These are phyloP conservation scores for Branchellion lobata DNA, from an alignment of 2,888 invertebrate species.

Conservation along the genomic window DNA sequence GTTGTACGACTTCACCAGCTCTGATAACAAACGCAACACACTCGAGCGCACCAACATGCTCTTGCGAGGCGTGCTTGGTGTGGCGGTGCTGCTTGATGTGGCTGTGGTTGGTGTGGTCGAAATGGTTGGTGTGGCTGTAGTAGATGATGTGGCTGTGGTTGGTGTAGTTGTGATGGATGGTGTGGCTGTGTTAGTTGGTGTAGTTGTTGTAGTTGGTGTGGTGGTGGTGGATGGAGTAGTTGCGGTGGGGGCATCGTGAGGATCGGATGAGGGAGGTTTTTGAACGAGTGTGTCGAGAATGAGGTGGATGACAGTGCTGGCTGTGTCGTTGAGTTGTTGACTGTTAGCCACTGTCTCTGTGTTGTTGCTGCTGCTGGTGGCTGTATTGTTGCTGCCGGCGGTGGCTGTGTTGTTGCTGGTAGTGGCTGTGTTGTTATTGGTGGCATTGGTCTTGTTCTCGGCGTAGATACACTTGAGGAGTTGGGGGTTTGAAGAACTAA, in stretches of 20 bases:
- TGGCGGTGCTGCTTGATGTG: neutral
- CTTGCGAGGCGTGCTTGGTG: constrained; percentile 50
- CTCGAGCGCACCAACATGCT: constrained; percentile 72
- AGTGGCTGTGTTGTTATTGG: neutral
- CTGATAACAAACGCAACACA: constrained; percentile 75
- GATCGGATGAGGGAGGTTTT: neutral
- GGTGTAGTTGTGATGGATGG: neutral
- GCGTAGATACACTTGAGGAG: constrained; percentile 62
- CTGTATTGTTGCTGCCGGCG: neutral
- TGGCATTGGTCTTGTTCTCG: neutral
- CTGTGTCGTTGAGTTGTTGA: neutral
- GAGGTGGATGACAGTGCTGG: constrained; percentile 2
- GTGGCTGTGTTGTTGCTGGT: neutral
- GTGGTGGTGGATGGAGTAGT: neutral
- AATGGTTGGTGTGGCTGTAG: neutral
- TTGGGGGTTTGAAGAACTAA: constrained; percentile 67
- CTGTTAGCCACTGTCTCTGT: neutral
- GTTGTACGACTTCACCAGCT: constrained; percentile 77
- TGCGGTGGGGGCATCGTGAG: neutral
- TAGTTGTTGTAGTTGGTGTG: constrained; percentile 64
- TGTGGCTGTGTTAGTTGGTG: constrained; percentile 41
- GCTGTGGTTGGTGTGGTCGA: neutral
- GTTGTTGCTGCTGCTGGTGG: constrained; percentile 8
- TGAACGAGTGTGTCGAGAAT: constrained; percentile 12
- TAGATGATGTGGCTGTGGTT: neutral